phyloP scores from a whole-genome alignment of 2,888 invertebrate genomes.

The Deroplatys truncata region DNA sequence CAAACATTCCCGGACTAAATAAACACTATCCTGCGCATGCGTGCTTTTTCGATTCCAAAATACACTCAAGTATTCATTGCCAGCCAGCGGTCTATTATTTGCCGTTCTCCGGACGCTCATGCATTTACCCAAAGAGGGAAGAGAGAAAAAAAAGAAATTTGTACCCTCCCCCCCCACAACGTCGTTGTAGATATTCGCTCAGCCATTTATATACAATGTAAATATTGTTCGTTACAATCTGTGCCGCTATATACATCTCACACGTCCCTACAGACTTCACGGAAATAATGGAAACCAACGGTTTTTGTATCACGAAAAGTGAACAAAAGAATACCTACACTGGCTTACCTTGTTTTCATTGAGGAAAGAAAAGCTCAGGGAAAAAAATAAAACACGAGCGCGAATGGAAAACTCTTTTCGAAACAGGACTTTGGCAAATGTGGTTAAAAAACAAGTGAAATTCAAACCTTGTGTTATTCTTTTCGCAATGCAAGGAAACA shows the following conservation, averaged over 20 bases:
- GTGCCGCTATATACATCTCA: not conserved
- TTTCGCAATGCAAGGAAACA: not conserved
- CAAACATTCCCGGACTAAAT: not conserved
- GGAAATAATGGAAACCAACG: not conserved
- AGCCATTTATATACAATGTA: not conserved
- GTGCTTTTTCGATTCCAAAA: not conserved
- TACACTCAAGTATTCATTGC: not conserved
- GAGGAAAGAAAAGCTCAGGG: no score
- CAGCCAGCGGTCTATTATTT: not conserved
- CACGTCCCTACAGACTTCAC: not conserved
- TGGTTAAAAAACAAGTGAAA: not conserved
- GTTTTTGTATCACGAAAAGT: not conserved
- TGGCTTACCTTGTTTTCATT: not conserved
- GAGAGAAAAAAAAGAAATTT: not conserved
- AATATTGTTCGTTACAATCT: not conserved
- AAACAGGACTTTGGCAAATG: not conserved
- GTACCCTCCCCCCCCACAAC: not conserved
- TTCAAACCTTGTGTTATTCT: not conserved
- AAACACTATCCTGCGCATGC: not conserved
- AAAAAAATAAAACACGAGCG: not conserved
- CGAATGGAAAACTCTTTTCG: not conserved
- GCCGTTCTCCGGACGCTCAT: not conserved
- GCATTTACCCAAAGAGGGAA: not conserved
- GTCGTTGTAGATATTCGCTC: not conserved
- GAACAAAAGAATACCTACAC: not conserved